Evolutionary conservation across 2,113 vertebrate species (phyloP).

Genomic region (Barnardius zonarius): DNA sequence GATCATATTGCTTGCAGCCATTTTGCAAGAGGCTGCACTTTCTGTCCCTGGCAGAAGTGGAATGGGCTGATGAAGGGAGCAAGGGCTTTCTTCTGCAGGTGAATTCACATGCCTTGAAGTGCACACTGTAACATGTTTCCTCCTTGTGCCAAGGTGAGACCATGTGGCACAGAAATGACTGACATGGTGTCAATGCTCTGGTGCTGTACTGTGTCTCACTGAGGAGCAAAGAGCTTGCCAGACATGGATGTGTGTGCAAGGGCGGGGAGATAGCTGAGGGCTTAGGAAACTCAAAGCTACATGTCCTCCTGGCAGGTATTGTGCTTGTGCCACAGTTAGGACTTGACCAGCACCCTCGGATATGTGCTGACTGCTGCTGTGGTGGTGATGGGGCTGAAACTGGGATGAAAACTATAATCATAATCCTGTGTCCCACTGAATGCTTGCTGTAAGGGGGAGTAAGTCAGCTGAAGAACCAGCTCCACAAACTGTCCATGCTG

Average conservation of each 20-base stretch:
- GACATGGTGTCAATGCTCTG: background rate
- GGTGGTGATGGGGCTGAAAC: background rate
- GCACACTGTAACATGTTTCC: accelerated
- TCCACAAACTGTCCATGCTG: background rate
- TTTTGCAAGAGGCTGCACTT: background rate
- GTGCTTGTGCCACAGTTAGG: background rate
- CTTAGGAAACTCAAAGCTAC: background rate
- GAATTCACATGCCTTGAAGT: background rate
- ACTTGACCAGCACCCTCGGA: background rate
- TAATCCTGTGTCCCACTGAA: background rate
- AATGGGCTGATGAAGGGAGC: background rate
- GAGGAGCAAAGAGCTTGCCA: background rate
- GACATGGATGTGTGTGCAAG: background rate
- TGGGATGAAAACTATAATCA: background rate
- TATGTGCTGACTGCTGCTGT: background rate
- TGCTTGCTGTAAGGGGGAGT: background rate
- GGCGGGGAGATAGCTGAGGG: too few relatives aligned
- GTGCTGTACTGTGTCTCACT: background rate
- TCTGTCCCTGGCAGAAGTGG: background rate
- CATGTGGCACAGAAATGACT: background rate
- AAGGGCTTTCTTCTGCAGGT: background rate
- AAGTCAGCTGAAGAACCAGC: background rate
- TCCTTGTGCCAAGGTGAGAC: background rate
- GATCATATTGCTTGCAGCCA: accelerated
- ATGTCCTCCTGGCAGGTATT: background rate